A percentile compares a stretch with the other conserved stretches of the same genome.
These are phyloP conservation scores for Scalopus aquaticus DNA, from an alignment of 2,113 vertebrate genomes.

Conservation along the genomic window DNA sequence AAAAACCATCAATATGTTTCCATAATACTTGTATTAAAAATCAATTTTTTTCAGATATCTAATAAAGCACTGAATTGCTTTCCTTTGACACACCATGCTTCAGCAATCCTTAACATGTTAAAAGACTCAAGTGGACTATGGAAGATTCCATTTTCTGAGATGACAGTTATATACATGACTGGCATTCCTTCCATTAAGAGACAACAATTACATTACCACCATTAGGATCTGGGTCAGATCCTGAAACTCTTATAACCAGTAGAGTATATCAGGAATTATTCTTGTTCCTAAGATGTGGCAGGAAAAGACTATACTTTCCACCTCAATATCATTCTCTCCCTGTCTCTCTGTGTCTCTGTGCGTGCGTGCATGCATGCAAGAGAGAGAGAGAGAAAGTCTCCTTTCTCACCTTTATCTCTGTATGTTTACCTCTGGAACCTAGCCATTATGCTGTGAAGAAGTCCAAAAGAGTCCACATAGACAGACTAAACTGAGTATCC, in stretches of 20 bases:
- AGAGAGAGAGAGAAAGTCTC: too few species aligned
- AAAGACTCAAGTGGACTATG: neutral
- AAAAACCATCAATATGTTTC: neutral
- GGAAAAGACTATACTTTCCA: neutral
- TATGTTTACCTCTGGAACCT: too few species aligned
- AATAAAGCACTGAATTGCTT: neutral
- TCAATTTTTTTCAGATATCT: neutral
- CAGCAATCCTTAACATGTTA: neutral
- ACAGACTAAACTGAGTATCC: neutral
- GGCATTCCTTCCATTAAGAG: neutral
- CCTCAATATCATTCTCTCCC: neutral
- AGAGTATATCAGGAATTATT: neutral
- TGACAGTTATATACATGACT: neutral
- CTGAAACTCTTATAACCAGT: neutral
- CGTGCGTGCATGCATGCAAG: too few species aligned
- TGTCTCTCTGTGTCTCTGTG: neutral
- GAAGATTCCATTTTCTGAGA: neutral
- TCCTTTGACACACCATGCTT: neutral
- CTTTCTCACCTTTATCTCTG: neutral
- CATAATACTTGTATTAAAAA: neutral
- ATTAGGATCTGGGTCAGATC: neutral
- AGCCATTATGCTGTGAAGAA: neutral
- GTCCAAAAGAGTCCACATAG: neutral
- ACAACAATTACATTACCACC: neutral
- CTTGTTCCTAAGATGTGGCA: neutral